Conservation (phyloP, 2,113 vertebrate species). For the Aspidoscelis tigris region DNA sequence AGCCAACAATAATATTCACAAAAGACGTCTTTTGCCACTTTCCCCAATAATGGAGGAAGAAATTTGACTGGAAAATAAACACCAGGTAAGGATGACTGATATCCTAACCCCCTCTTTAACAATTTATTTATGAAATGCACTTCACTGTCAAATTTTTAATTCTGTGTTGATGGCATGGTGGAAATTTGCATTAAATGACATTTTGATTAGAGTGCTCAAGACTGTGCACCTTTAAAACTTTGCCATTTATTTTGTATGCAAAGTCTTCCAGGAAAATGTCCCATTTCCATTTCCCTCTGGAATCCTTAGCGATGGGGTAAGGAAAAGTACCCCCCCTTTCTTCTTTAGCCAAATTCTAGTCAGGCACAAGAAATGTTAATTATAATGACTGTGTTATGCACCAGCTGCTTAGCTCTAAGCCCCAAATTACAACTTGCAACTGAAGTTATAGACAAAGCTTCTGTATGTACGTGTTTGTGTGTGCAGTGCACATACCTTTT, state of each 20-base stretch:
- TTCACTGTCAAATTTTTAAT: conserved; percentile 64
- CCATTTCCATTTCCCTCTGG: conserved; percentile 60
- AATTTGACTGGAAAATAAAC: conserved; percentile 41
- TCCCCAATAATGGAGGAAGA: conserved; percentile 32
- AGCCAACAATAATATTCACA: too few species aligned
- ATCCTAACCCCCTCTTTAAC: conserved; percentile 57
- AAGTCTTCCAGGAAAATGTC: conserved; percentile 68
- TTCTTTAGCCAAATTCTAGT: neutral
- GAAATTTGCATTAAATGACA: conserved; percentile 76
- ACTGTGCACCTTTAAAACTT: conserved; percentile 68
- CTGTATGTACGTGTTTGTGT: too few species aligned
- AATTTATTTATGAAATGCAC: conserved; percentile 61
- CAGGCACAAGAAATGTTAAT: conserved; percentile 49
- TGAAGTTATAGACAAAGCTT: conserved; percentile 9
- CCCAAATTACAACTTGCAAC: conserved; percentile 33
- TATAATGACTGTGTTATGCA: conserved; percentile 5
- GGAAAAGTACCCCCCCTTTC: conserved; percentile 18
- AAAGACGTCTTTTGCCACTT: neutral
- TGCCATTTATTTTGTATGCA: conserved; percentile 68
- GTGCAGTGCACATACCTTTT: neutral
- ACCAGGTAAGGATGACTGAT: conserved; percentile 27
- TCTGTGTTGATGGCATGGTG: conserved; percentile 60
- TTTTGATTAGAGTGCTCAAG: conserved; percentile 74
- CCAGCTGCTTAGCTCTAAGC: conserved; percentile 33
- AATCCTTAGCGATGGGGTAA: conserved; percentile 42